phyloP scores from a whole-genome alignment of 2,888 invertebrate genomes.

The Meteorus cinctellus region DNA sequence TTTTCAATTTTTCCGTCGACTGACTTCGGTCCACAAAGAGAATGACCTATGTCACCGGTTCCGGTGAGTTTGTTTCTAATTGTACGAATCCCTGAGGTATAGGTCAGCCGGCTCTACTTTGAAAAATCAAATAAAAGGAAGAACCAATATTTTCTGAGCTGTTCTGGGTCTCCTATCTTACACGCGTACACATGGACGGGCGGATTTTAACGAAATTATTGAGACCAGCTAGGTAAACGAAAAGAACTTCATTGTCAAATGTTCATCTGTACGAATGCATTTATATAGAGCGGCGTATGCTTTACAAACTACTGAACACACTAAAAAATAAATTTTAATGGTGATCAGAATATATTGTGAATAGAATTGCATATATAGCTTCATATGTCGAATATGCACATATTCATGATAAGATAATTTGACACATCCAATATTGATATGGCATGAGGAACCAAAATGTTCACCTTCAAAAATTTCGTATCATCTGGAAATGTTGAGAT shows the following conservation, averaged over 20 bases:
- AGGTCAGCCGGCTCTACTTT: constrained; percentile 48
- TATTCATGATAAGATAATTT: no score
- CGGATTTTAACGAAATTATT: constrained; percentile 57
- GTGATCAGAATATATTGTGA: no score
- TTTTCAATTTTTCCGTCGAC: constrained; percentile 35
- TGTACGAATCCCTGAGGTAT: constrained; percentile 39
- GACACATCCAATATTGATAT: no score
- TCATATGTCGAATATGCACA: no score
- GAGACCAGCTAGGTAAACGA: constrained; percentile 57
- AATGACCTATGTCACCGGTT: constrained; percentile 32
- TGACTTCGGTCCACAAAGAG: constrained; percentile 34
- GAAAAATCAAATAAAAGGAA: constrained; percentile 43
- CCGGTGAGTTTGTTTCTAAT: constrained; percentile 41
- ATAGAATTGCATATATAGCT: no score
- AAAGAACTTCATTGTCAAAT: constrained; percentile 42
- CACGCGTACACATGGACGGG: constrained; percentile 43
- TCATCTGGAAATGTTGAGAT: no score
- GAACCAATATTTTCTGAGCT: constrained; percentile 57
- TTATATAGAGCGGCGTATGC: not conserved
- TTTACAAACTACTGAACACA: constrained; percentile 1
- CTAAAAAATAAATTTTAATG: no score
- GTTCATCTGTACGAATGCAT: not conserved
- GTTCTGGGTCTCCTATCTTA: constrained; percentile 42
- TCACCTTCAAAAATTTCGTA: no score
- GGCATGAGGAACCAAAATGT: no score